Percentiles rank a stretch among this genome's conserved stretches.
These are phyloP conservation scores for Thecophora atra DNA, from an alignment of 2,888 invertebrate genomes.

Conservation along the genomic window DNA sequence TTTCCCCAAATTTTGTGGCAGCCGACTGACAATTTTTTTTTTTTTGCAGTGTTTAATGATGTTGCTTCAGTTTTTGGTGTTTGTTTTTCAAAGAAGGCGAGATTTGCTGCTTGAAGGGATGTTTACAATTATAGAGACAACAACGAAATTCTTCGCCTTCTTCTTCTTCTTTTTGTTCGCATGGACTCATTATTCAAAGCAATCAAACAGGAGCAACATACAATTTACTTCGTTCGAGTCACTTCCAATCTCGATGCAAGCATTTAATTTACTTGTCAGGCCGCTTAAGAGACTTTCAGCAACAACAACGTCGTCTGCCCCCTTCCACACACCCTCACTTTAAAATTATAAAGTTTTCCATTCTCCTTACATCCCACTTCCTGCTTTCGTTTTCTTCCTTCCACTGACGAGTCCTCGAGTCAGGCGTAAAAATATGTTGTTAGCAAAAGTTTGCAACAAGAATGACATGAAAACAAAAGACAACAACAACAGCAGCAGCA, in stretches of 20 bases:
- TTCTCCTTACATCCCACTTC: conserved; percentile 29
- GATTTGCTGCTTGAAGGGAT: not conserved
- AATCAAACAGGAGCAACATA: conserved; percentile 45
- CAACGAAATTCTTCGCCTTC: conserved; percentile 30
- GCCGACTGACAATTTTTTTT: not conserved
- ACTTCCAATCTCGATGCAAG: conserved; percentile 18
- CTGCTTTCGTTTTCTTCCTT: too few species aligned
- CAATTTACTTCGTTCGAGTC: conserved; percentile 6
- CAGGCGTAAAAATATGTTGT: conserved; percentile 42
- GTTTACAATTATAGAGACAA: not conserved
- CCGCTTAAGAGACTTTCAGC: conserved; percentile 27
- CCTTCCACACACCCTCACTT: too few species aligned
- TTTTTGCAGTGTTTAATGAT: conserved; percentile 53
- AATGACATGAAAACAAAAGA: not conserved
- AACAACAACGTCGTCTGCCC: conserved; percentile 11
- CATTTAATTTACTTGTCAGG: conserved; percentile 31
- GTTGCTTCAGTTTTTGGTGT: conserved; percentile 57
- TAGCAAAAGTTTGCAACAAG: conserved; percentile 36
- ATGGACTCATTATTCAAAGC: conserved; percentile 58
- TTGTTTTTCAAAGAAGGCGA: not conserved
- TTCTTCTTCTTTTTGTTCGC: too few species aligned
- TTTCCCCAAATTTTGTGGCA: not conserved
- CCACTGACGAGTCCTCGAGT: too few species aligned
- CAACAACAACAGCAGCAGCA: conserved; percentile 3
- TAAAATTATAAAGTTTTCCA: conserved; percentile 60